Evolutionary conservation across 30 jellyfish, hydroid and myxozoan species (phyloP), one percentile per base, ranked within the genome.

Genomic region (Hydractinia symbiolongicarpus): DNA sequence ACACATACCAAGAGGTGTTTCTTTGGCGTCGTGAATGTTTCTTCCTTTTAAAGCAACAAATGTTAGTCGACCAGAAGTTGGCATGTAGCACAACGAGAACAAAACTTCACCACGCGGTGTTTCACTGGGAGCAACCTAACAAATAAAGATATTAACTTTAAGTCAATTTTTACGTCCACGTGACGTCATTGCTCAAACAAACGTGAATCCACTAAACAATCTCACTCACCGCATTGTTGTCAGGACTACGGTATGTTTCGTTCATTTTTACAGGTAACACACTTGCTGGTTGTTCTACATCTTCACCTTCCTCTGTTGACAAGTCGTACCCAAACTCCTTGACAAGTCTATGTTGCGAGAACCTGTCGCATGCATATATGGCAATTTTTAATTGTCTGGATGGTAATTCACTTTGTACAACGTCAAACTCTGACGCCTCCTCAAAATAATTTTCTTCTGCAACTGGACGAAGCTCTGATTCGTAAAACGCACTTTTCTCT

Each of bases 71-170:
- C 97, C 97, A 16, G 97, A 84, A 9, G 97, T 90, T 0, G 97
- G 97, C 97, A 90, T 90, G 77, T 90, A 90, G 49, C 97, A 90
- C 49, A 90, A 85, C 1, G 97, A 90, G n/a, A 90, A 78, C 14
- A 90, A 81, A 52, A 90, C 81, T 69, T 90, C 97, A 82, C 81
- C 67, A 54, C 77, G 52, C 54, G 55, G 16, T 83, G 72, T 4
- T 14, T 30, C 21, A 54, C 62, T 20, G 52, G 54, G 86, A 71
- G 61, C 74, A 73, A 66, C 56, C 56, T 13, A 55, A 82, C 51
- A 30, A 10, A 49, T 40, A 76, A 11, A 7, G 15, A 55, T 56
- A 53, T 50, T 10, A n/a, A 6, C 8, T 9, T 5, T 2, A 30
- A 30, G 2, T 30, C 1, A 30, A 30, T 30, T 30, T 30, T 0